Evolutionary conservation across 2,888 invertebrate genomes (phyloP), one percentile per base, ranked within the genome.

Genomic region (Noctua janthina): DNA sequence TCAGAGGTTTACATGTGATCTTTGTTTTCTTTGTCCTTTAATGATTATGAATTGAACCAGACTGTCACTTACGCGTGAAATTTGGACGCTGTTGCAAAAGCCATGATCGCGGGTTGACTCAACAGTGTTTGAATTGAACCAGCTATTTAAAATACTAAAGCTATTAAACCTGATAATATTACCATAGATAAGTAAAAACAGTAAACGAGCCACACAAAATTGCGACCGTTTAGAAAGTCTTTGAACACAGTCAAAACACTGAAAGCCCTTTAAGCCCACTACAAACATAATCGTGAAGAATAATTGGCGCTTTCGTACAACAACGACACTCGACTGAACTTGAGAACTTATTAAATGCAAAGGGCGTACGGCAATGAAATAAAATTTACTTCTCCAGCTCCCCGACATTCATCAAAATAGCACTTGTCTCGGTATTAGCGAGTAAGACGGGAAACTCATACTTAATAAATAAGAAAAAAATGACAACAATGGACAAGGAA

Each of bases 281-380:
- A 74, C 74, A 81, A 81, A 79, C 75, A 82, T 77, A 85, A 79
- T 75, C 62, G 69, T 74, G 73, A 85, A 88, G 76, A 73, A 82
- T 85, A 88, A 88, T 88, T 88, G 84, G 69, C 68, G 68, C 69
- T 87, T 87, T 84, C 59, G 74, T 75, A 84, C 78, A 70, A 87
- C 62, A 87, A 74, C 86, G 82, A 70, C 68, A 74, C 87, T 87
- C 68, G 43, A 84, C 74, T 69, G 68, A 78, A 84, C 74, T 85
- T 73, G 66, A 84, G 87, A 84, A 85, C 75, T 81, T 77, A 78
- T 85, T 77, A 77, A 85, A 88, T 75, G 74, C 82, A 81, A 87
- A 87, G 80, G 73, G 67, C 77, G 86, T 81, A 74, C 87, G 49
- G 62, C 85, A 70, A 81, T 85, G 81, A 85, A 88, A 87, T 84